Evolutionary conservation across 2,797 vertebrate species (phyloP).

Genomic region (Eulemur coronatus): DNA sequence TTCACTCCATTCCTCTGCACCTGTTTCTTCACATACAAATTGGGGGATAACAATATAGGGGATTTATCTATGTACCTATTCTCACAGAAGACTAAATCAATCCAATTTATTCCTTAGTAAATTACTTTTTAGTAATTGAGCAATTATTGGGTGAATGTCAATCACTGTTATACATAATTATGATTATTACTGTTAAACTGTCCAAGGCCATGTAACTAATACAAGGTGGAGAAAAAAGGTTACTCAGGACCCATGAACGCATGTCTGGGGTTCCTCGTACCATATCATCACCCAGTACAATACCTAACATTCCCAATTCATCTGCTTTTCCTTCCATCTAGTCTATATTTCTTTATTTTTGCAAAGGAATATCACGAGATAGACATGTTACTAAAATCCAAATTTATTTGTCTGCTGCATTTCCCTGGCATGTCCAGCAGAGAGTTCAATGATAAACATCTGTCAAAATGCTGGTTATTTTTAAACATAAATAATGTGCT

Average conservation of each 20-base stretch:
- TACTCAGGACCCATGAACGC: background rate
- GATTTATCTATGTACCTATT: background rate
- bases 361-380: background rate
- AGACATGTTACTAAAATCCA: background rate
- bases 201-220: background rate
- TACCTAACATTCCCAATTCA: background rate
- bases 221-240: background rate
- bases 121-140: background rate
- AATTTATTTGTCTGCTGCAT: background rate
- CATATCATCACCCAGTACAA: background rate
- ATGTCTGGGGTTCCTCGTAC: background rate
- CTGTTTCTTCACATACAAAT: conserved; percentile 2
- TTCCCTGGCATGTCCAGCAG: background rate
- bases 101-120: background rate
- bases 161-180: background rate
- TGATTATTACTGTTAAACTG: background rate
- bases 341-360: background rate
- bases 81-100: background rate
- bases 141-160: background rate
- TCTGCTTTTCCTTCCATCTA: background rate
- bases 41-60: background rate
- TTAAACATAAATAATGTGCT: background rate
- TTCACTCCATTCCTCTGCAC: background rate
- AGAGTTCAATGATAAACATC: background rate
- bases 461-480: background rate